Base-by-base conservation (phyloP, 2,888 invertebrate genomes). In the Alsophila aescularia region DNA sequence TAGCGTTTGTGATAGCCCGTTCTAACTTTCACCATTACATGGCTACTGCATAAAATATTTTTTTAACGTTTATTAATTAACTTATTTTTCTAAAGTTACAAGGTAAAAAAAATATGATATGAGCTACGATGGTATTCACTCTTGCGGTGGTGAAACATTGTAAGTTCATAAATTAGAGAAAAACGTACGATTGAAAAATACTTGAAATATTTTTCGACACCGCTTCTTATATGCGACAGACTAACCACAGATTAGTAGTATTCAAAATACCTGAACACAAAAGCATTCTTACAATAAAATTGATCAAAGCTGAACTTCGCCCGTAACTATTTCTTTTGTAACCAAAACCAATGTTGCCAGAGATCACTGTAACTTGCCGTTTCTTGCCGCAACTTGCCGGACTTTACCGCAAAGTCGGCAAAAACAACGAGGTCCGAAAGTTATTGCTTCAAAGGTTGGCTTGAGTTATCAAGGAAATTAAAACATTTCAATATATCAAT, bases 401-500 rank as follows among this genome's bases (percentile, higher is more conserved):
- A n/a, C n/a, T n/a, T n/a, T 34, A 16, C 24, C 12, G 36, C 7
- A 31, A 52, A 45, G 44, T 16, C 16, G 34, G 27, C 39, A 12
- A 32, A 29, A 52, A 40, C 52, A 40, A 40, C 44, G 13, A 13
- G 6, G 18, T 12, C 13, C 8, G 9, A 8, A 43, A 43, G 18
- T 43, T n/a, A n/a, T n/a, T 13, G 37, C 27, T 24, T 16, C 18
- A 27, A 40, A 45, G 40, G 52, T 37, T 15, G 16, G 13, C 31
- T 51, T 35, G 35, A 29, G 13, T 18, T 52, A 34, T 27, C 36
- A 12, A 10, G 9, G 36, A 45, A 35, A 29, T 52, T 40, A 52
- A 32, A 52, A 39, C 27, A 40, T 37, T 39, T 27, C 29, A 16
- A 32, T 45, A 35, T 52, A 40, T 47, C 45, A 52, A 47, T 24